Base-by-base conservation (phyloP, 2,113 vertebrate genomes). In the Erinaceus europaeus region DNA sequence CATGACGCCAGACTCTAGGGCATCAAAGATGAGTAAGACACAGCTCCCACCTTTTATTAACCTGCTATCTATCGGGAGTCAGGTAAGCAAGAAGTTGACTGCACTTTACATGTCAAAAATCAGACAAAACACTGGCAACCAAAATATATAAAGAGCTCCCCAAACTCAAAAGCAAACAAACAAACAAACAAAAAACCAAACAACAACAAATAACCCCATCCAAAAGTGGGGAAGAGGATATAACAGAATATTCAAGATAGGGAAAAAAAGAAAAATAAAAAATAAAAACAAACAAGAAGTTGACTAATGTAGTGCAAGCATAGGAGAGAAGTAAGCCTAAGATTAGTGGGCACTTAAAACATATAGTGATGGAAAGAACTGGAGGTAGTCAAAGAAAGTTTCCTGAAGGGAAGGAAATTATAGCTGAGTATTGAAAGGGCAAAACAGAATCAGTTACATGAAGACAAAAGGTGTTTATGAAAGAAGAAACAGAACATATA, bases 401-500 rank as follows among this genome's bases (percentile, higher is more conserved):
- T 44, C 82, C 84, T 80, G 40, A 57, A 67, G 50, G 69, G 61
- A 20, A 42, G 38, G 21, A 36, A 55, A 50, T 36, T 10, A 5
- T 40, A 77, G 62, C 36, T 69, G 71, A 64, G 48, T 5, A 23
- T 15, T 36, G 61, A 90, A 78, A 21, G 53, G 38, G n/a, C n/a
- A 55, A 82, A 85, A 88, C 25, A 18, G 85, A 82, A 74, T 61
- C 74, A 53, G 42, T 42, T 23, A 36, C 4, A 0, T 69, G 25
- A 55, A 81, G 67, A 79, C 68, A 88, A 55, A 73, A 25, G n/a
- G n/a, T n/a, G n/a, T n/a, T n/a, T n/a, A n/a, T n/a, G n/a, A 32
- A 40, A 67, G 68, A 71, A 53, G 42, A n/a, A 77, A 4, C 4
- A 27, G 25, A 40, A 64, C 18, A 27, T 52, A 40, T 14, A 82